Evolutionary conservation across 2,113 vertebrate genomes (phyloP), one percentile per base, ranked within the genome.

Genomic region (Sula dactylatra): DNA sequence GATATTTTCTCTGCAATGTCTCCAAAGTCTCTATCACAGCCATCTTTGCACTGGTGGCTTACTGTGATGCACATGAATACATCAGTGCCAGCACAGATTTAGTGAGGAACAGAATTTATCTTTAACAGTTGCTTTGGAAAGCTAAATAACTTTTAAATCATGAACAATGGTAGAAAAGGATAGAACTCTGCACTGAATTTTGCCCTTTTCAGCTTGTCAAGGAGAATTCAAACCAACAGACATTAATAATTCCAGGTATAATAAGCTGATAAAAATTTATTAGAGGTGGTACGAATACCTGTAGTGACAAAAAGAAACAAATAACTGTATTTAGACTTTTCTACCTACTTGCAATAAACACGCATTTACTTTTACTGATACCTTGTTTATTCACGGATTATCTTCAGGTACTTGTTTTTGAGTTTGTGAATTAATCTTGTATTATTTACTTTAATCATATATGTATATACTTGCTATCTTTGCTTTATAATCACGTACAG

Each of bases 81-180:
- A 56, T 14, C 58, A 55, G 42, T 86, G 79, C 38, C 80, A 83
- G 58, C 18, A 70, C 47, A 92, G 82, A 93, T 74, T 77, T 78
- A 64, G n/a, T 13, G 54, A 87, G 50, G 45, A 94, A 77, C 14
- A 18, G 65, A 89, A 82, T 61, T 95, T 82, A 52, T 40, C 47
- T 79, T n/a, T 34, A 82, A 83, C 62, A 96, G 67, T 49, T 94
- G 69, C 80, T 94, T 93, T 86, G 31, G 44, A 88, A 74, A 96
- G 49, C 21, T 40, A 36, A 32, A 81, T 29, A 42, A 19, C 13
- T 94, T 86, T 38, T 18, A 69, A 65, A 67, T 66, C 40, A 17
- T 4, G 17, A 15, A 31, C 32, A 50, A 25, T 13, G 24, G 38
- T 58, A 55, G 27, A 91, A 72, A 87, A 6, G 3, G 17, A 44